Base-by-base conservation (phyloP, 2,888 invertebrate species). In the Drosophila paramelanica region DNA sequence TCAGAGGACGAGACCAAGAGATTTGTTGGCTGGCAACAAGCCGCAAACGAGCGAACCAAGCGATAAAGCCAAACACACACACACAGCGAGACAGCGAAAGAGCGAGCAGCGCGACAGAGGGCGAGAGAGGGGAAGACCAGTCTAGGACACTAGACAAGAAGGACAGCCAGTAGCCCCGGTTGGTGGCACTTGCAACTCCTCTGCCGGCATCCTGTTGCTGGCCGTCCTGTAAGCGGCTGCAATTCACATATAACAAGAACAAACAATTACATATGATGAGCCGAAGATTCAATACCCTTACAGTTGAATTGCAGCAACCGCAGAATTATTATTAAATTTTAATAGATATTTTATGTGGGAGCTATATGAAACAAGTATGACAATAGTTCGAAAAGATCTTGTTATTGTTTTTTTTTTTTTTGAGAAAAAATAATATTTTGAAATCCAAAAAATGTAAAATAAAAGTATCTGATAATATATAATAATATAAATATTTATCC, bases 1-100 rank as follows among this genome's bases (percentile, higher is more conserved):
- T 56, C 56, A 49, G 50, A 56, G 56, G 56, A 56, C 49, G 49
- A 52, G 50, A 43, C 57, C 67, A 53, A 72, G 73, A 81, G 88
- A 89, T 89, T 85, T 89, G 84, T 81, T 82, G 72, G 88, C 68
- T 74, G 81, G 59, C 84, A 88, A 88, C 88, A 82, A 74, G 77
- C 88, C 84, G 68, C 83, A 86, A 86, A 85, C 80, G 81, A 84
- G 68, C 43, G 39, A 57, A 13, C 65, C 65, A 39, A 27, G 36
- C 59, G 79, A 68, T 79, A 81, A 50, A 70, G 49, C 42, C 55
- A 36, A 33, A 47, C 25, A 49, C 31, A 14, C 17, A 10, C n/a
- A 27, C 17, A 10, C n/a, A 27, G 1, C 36, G 20, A 42, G 31
- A 43, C 11, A 51, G 1, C 14, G n/a, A 20, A 13, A 20, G 2